Base-by-base conservation (phyloP, 1,140 invertebrate genomes). In the Frieseomelitta varia region DNA sequence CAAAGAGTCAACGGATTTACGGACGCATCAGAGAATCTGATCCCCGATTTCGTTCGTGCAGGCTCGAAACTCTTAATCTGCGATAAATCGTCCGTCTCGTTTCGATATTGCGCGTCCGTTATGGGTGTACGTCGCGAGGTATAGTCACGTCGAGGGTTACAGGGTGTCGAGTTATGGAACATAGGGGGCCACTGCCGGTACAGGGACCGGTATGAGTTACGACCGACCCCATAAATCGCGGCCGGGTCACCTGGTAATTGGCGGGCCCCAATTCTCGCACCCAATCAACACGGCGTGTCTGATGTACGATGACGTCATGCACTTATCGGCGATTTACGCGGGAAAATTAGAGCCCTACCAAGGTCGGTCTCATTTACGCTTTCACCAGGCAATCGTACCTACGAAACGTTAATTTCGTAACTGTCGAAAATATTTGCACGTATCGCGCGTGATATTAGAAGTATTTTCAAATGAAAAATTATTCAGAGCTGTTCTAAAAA, bases 151-250 rank as follows among this genome's bases (percentile, higher is more conserved):
- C 79, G 76, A 87, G 86, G 81, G 79, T 82, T 90, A 81, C 86
- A 69, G 84, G 85, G 88, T 90, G 85, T 80, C 87, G 88, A 88
- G 87, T 91, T 91, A 90, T 91, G 90, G 90, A 91, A 91, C 87
- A 88, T 73, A 79, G 86, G 74, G 86, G 79, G 73, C 55, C 77
- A 74, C 51, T 75, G 47, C 80, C 68, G 79, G 81, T 69, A 39
- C 24, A 87, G 82, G 83, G 65, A 80, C 67, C 85, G 80, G 85
- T 82, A 71, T 91, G 91, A 93, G 92, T 93, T 93, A 93, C 82
- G 92, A 91, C 89, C 89, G 92, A 93, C 92, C 92, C 92, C 92
- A 93, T 93, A 93, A 93, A 93, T 93, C 88, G 88, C 73, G 79
- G 55, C 30, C 85, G 81, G 92, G 91, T 93, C 92, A 92, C 87